Base-by-base conservation (phyloP, 2,888 invertebrate genomes). In the Dicycla oo region DNA sequence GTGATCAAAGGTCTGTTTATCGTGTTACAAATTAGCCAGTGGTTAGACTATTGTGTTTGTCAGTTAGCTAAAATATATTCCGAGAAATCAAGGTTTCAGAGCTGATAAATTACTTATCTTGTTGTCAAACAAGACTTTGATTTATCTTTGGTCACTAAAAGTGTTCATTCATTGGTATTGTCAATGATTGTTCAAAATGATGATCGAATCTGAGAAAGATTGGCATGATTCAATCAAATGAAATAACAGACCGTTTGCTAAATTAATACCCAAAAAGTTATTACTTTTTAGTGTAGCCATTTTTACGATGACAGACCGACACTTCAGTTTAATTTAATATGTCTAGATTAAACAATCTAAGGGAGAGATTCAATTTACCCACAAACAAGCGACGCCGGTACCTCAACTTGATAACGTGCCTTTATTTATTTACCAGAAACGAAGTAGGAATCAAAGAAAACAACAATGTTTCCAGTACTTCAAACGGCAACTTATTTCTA, bases 341-440 rank as follows among this genome's bases (percentile, higher is more conserved):
- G 51, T 89, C 85, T 81, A 90, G 91, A 92, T 91, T 90, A 91
- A 91, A 91, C 90, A 92, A 90, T 90, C 88, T 88, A 84, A 83
- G 84, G 75, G 86, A 87, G 87, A 81, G 89, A 93, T 93, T 92
- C 88, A 91, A 93, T 93, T 93, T 91, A 86, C 88, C 89, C 56
- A 88, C 89, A 92, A 93, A 93, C 89, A 91, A 87, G 85, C 86
- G 78, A 86, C 87, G 82, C 80, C 34, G 75, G 69, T 75, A 74
- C 71, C 78, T 72, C 74, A 81, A 81, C 84, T 87, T 84, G 85
- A 90, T 89, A 88, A 90, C 89, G 89, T 86, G 86, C 82, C 84
- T 87, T 88, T 82, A 83, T 88, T 88, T 90, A 86, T 88, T 85
- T 86, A 84, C 69, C 70, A 78, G 67, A 67, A 78, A 71, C 76